A percentile compares a stretch with the other conserved stretches of the same genome.
phyloP scores from a whole-genome alignment of 2,113 vertebrate species.

The Malaclemys terrapin region DNA sequence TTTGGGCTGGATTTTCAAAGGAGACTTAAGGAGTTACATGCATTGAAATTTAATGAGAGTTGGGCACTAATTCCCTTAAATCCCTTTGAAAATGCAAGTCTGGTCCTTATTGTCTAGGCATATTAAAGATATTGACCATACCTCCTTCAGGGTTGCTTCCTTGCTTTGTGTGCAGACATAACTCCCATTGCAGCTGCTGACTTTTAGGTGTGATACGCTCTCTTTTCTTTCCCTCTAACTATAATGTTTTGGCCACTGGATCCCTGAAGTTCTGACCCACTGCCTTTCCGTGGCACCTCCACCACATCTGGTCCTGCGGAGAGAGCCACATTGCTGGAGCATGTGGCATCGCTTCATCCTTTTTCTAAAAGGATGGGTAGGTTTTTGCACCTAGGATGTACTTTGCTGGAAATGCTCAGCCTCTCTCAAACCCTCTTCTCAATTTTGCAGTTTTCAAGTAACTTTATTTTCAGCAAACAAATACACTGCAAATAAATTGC shows the following conservation, averaged over 20 bases:
- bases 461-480: background rate
- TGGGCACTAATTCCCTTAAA: background rate
- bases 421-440: background rate
- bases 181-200: accelerated
- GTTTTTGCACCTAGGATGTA: accelerated
- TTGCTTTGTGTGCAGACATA: too few species aligned
- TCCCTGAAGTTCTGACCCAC: background rate
- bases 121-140: too few species aligned
- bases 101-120: too few species aligned
- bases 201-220: background rate
- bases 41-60: background rate
- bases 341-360: background rate
- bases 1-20: background rate
- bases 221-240: too few species aligned
- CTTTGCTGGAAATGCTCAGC: background rate
- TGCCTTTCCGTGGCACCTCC: background rate
- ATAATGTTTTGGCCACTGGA: background rate
- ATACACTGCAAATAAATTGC: background rate
- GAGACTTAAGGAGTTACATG: too few species aligned
- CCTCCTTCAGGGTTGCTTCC: too few species aligned
- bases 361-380: background rate
- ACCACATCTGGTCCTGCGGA: background rate
- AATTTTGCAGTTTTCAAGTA: background rate
- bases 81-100: too few species aligned
- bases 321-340: background rate